These are phyloP conservation scores for Plagiodera versicolora DNA, from an alignment of 2,888 invertebrate species.

Conservation along the genomic window DNA sequence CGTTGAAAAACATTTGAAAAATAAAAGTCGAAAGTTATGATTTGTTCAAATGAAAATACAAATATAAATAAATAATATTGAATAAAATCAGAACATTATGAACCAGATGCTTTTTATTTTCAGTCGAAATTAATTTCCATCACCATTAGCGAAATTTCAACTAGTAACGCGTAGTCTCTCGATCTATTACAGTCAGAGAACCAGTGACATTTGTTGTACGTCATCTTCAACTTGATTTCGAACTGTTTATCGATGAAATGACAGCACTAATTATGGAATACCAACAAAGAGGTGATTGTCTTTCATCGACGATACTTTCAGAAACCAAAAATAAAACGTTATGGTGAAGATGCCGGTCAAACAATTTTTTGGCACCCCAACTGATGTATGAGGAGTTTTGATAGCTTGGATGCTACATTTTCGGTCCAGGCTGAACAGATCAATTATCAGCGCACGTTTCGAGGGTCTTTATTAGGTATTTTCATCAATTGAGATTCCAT, in stretches of 20 bases:
- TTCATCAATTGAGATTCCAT: constrained; percentile 28
- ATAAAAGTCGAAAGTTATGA: no score
- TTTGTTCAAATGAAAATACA: no score
- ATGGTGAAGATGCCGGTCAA: no score
- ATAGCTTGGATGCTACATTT: neutral
- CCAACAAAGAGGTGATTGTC: neutral
- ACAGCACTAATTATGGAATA: no score
- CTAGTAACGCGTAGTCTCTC: neutral
- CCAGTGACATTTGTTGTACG: neutral
- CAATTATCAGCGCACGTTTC: constrained; percentile 22
- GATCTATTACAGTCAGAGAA: neutral
- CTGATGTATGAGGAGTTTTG: neutral
- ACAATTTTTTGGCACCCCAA: no score
- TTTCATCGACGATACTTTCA: no score
- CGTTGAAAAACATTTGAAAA: no score
- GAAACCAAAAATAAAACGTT: no score
- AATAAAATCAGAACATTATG: no score
- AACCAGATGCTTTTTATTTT: no score
- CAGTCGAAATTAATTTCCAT: no score
- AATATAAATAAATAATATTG: no score
- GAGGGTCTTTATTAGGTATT: constrained; percentile 29
- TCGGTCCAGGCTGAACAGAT: constrained; percentile 14
- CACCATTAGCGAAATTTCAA: neutral
- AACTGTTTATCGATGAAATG: neutral
- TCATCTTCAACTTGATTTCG: neutral